phyloP scores from a whole-genome alignment of 1,140 invertebrate genomes.

The Oscheius sp. region DNA sequence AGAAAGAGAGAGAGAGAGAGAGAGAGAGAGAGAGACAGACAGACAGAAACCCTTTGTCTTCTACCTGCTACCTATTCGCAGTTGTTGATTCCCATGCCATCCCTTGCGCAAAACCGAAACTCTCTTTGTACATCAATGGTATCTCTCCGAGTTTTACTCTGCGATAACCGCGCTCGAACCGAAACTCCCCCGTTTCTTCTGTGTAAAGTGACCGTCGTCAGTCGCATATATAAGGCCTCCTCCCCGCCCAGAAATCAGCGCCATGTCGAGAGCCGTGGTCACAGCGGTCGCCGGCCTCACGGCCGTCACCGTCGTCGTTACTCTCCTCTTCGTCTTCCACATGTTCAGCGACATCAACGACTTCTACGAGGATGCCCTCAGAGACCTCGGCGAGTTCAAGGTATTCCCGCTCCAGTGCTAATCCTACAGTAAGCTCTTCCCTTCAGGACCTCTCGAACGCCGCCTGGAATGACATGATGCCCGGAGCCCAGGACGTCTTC shows the following conservation, averaged over 20 bases:
- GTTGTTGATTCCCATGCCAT: too few relatives aligned
- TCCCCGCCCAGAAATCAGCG: not conserved
- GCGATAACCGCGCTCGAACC: too few relatives aligned
- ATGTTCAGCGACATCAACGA: conserved; percentile 36
- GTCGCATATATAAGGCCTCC: not conserved
- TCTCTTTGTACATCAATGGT: too few relatives aligned
- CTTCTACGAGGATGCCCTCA: conserved; percentile 26
- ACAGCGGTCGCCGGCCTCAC: conserved; percentile 1
- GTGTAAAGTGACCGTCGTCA: not conserved
- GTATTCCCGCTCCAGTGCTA: not conserved
- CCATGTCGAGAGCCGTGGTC: not conserved
- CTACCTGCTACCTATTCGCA: too few relatives aligned
- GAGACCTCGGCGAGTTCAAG: conserved; percentile 29
- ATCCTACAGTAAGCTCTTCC: not conserved
- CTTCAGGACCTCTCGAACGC: not conserved
- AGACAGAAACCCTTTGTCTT: too few relatives aligned
- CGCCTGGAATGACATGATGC: conserved; percentile 27
- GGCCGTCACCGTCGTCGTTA: not conserved
- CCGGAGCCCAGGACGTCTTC: not conserved
- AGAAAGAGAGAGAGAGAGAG: too few relatives aligned
- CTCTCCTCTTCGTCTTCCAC: conserved; percentile 14
- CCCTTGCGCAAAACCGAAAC: too few relatives aligned
- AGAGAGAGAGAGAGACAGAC: too few relatives aligned
- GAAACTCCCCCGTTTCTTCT: not conserved
- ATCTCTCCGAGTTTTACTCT: too few relatives aligned